Evolutionary conservation across 2,888 invertebrate species (phyloP).

Genomic region (Ennomos quercinarius): DNA sequence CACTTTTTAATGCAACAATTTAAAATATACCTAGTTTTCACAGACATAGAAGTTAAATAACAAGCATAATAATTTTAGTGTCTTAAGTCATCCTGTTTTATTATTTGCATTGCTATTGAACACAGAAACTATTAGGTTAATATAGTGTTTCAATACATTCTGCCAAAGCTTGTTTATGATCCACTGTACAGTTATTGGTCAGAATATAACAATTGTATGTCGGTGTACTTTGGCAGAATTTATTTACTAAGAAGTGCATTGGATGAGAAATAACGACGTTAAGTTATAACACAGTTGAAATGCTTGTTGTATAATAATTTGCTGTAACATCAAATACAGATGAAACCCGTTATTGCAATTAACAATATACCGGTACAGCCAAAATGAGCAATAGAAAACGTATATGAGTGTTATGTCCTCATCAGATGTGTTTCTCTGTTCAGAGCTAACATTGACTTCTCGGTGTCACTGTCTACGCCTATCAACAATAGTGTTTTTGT

Average conservation of each 20-base stretch:
- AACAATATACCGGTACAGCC: too few relatives aligned
- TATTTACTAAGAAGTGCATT: conserved; percentile 16
- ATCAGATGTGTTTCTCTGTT: conserved; percentile 15
- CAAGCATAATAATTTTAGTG: conserved; percentile 5
- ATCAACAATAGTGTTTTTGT: too few relatives aligned
- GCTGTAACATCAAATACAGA: too few relatives aligned
- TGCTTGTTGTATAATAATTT: too few relatives aligned
- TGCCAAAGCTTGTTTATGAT: conserved; percentile 18
- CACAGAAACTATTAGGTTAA: conserved; percentile 31
- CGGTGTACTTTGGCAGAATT: conserved; percentile 22
- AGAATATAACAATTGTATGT: too few relatives aligned
- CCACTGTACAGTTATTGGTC: neutral
- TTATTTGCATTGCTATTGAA: conserved; percentile 39
- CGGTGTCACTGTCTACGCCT: too few relatives aligned
- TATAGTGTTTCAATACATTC: conserved; percentile 25
- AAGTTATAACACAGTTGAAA: too few relatives aligned
- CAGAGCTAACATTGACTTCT: conserved; percentile 10
- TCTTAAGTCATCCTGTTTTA: conserved; percentile 24
- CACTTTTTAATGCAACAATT: conserved; percentile 18
- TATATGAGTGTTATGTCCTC: neutral
- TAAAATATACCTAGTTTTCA: conserved; percentile 20
- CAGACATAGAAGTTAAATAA: conserved; percentile 10
- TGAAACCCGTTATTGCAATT: too few relatives aligned
- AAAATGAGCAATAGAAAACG: too few relatives aligned
- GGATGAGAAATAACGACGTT: conserved; percentile 8